These are phyloP conservation scores for Acanthiza pusilla DNA, from an alignment of 2,797 vertebrate genomes.

Conservation along the genomic window DNA sequence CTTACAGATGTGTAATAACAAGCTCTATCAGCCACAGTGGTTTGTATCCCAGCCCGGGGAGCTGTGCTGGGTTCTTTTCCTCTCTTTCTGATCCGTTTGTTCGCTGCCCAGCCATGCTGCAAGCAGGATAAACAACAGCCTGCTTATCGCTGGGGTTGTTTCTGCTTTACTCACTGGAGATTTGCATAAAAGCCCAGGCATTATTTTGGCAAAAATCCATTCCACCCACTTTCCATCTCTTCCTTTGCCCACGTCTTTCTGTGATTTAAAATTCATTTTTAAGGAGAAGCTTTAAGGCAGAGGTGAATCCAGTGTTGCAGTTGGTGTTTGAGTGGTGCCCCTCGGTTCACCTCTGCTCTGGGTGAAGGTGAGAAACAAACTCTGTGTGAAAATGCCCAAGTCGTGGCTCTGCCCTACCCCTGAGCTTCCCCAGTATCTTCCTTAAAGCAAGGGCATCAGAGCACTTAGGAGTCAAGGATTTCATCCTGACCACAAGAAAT, in stretches of 20 bases:
- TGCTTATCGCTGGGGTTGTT: rapidly evolving
- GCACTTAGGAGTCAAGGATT: rapidly evolving
- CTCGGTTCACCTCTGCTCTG: neutral
- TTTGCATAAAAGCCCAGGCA: neutral
- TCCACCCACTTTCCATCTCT: neutral
- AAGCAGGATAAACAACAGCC: neutral
- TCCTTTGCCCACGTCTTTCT: neutral
- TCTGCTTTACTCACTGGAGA: neutral
- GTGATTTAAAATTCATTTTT: neutral
- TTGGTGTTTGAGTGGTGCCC: neutral
- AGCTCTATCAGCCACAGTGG: neutral
- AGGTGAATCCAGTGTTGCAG: rapidly evolving
- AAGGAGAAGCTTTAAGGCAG: neutral
- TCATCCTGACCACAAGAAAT: neutral
- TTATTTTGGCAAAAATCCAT: neutral
- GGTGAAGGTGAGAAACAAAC: neutral
- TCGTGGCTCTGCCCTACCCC: neutral
- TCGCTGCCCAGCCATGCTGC: neutral
- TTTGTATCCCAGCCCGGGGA: neutral
- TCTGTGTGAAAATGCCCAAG: neutral
- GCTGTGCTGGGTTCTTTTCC: neutral
- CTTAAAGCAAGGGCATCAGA: neutral
- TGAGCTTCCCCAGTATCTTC: neutral
- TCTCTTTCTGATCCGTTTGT: neutral
- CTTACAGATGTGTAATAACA: neutral